Evolutionary conservation across 1,140 invertebrate genomes (phyloP), one percentile per base, ranked within the genome.

Genomic region (Drosophila azteca): DNA sequence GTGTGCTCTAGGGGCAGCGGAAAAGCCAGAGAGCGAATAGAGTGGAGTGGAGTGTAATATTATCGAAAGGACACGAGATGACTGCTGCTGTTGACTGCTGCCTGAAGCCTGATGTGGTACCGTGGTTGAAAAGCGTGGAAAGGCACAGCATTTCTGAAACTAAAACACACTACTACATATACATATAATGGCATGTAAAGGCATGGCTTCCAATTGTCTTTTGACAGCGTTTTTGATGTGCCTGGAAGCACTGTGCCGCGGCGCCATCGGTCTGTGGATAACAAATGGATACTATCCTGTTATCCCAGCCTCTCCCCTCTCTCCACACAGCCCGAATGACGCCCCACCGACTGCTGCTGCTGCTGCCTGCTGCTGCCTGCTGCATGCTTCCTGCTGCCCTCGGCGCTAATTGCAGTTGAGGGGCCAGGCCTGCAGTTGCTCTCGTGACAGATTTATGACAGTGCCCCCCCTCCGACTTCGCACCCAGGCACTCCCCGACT

Each of bases 381-480:
- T 31, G 8, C 8, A 1, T 8, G 7, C 29, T 31, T 9, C 31
- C 31, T 9, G 39, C 7, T 41, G 15, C 31, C 43, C 26, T 5
- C 35, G 31, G 9, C 31, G 35, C 31, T 79, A 77, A 85, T 85
- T 84, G 80, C 81, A 85, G 61, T 80, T 68, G 29, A 17, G 46
- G 81, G 8, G 31, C 31, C 8, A 0, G 31, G 29, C 29, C 77
- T 77, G 81, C 77, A 84, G 57, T 59, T 55, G 39, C 49, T 43
- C 45, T 22, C 15, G 29, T 15, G 26, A 54, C 41, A 51, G 70
- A 77, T 79, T 67, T 77, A 63, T 73, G 50, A 31, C 41, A 26
- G 59, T 3, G 5, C 58, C 60, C 46, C 54, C 17, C 1, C 45
- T 9, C 29, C 29, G 7, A 7, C 7, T 2, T 7, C 31, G 8